Evolutionary conservation across 2,797 vertebrate genomes (phyloP), one percentile per base, ranked within the genome.

Genomic region (Orestias chungarensis): DNA sequence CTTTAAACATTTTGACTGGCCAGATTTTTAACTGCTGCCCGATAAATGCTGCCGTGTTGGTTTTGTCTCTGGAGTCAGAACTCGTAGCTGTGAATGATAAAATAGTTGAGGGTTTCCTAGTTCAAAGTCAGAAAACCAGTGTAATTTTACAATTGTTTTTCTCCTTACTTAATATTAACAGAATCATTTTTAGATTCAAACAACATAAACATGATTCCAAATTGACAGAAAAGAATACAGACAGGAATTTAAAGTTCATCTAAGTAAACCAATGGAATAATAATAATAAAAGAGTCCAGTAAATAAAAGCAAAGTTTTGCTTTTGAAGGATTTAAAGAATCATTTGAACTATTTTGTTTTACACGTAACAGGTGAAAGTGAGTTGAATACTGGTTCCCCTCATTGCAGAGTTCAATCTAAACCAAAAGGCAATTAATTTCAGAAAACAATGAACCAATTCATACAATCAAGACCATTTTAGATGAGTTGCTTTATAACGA

Each of bases 391-490:
- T 29, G 14, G 14, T 27, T 29, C 5, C 25, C 27, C 25, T 54
- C n/a, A 15, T 54, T 14, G 15, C n/a, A 54, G 14, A 15, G 52
- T 25, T 54, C 27, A 15, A 29, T 18, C 17, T 20, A 23, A 46
- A 10, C 31, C 29, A 29, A 8, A 46, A 46, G 12, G 8, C 23
- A 7, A 42, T n/a, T 15, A 8, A 42, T 25, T 68, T 50, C n/a
- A 54, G 55, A 76, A 70, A 61, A 71, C 52, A n/a, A 18, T 52
- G 23, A 62, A 44, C 29, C 29, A 40, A 35, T 31, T 61, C 25
- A 46, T 25, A 42, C 1, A 7, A 42, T 31, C 59, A 64, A 29
- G n/a, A 20, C 18, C 33, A 49, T 59, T 55, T 33, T 31, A 29
- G 46, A 12, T 33, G n/a, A 59, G 29, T 38, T 35, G 46, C 54